Base-by-base conservation (phyloP, 2,888 invertebrate genomes). In the Sarcophaga rosellei region DNA sequence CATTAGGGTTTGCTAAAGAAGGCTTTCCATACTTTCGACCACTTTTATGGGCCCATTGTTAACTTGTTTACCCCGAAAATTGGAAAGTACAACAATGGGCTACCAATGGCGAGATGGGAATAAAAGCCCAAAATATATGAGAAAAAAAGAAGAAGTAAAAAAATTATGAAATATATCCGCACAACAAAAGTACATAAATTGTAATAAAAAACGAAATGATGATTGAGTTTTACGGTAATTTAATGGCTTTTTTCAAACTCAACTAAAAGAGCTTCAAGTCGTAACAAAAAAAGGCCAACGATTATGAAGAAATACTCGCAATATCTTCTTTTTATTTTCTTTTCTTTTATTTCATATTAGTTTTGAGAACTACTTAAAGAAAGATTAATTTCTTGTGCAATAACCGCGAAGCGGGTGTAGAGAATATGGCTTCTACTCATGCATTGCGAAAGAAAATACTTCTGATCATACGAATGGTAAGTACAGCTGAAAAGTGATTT, bases 211-310 rank as follows among this genome's bases (percentile, higher is more conserved):
- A 15, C 17, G 17, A 53, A 53, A 53, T 53, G 53, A 84, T 84
- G 73, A 86, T 84, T 86, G 84, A 84, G 86, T 86, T 86, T 86
- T 86, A 86, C 84, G 81, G 81, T 84, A 86, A 86, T 86, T 86
- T 86, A 86, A 86, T 86, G 86, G 72, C 66, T 53, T 53, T 47
- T 53, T 84, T 74, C 59, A 80, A 70, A 73, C 77, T 63, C 57
- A 45, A 61, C 73, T 73, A 66, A 80, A 77, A 76, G 75, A 53
- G 17, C 12, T 20, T 62, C 65, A 17, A 20, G 21, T 47, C 47
- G 45, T 80, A 69, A 65, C 61, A 80, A 84, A 47, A 53, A 80
- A 80, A 72, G 65, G 5, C 21, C 35, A 72, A 63, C 4, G 66
- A 74, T 25, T 8, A 61, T 47, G 44, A 47, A 74, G 5, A 59